phyloP scores from a whole-genome alignment of 2,797 vertebrate species.

The Gymnothorax reevesii region DNA sequence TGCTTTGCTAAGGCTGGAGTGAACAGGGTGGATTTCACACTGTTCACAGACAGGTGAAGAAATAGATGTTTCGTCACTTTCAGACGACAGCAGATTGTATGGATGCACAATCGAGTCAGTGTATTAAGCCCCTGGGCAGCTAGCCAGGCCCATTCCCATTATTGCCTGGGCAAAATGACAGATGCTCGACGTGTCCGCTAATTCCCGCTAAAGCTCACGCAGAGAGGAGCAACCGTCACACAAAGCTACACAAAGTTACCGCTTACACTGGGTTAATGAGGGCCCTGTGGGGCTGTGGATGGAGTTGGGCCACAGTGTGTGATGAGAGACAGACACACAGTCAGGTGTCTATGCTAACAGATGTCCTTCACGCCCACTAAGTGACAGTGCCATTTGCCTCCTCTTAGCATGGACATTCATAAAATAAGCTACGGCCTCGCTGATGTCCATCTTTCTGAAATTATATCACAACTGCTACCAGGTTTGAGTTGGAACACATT shows the following conservation, averaged over 20 bases:
- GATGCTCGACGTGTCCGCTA: constrained; percentile 15
- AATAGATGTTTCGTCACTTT: not conserved
- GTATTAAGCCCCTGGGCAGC: constrained; percentile 15
- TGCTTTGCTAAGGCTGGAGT: too few species aligned
- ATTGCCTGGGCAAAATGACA: constrained; percentile 21
- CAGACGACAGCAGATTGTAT: not conserved
- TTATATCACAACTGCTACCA: not conserved
- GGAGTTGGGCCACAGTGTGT: constrained; percentile 29
- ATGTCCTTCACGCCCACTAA: not conserved
- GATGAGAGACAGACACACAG: constrained; percentile 40
- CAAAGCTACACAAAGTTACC: not conserved
- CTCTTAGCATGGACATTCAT: not conserved
- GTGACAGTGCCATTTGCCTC: not conserved
- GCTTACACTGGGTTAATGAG: not conserved
- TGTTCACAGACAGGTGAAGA: not conserved
- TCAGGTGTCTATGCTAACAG: not conserved
- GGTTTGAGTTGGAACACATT: not conserved
- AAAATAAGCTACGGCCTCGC: not conserved
- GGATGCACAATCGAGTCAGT: not conserved
- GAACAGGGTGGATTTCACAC: too few species aligned
- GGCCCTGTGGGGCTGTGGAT: not conserved
- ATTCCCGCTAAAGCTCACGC: not conserved
- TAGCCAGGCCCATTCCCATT: constrained; percentile 21
- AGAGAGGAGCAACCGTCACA: not conserved
- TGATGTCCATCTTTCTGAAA: not conserved